Conservation (phyloP, 2,113 vertebrate genomes). For the Pithys albifrons region DNA sequence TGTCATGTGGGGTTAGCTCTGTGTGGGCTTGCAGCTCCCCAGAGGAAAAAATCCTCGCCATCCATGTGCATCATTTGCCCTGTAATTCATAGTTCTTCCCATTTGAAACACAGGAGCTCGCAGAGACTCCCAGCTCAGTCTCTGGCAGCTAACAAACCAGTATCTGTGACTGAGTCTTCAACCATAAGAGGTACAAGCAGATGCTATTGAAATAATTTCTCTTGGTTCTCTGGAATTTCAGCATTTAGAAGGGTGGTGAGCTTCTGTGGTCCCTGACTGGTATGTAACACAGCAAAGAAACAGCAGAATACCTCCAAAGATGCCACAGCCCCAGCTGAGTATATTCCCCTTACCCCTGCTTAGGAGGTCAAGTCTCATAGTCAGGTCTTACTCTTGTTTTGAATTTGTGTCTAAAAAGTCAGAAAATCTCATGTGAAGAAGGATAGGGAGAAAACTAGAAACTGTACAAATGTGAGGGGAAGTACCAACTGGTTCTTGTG, state of each 20-base stretch:
- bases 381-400: not conserved
- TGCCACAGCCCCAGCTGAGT: not conserved
- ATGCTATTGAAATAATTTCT: not conserved
- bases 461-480: not conserved
- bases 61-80: not conserved
- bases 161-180: not conserved
- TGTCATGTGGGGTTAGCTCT: not conserved
- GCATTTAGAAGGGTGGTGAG: not conserved
- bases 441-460: slow-evolving; percentile 25
- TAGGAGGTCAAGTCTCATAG: not conserved
- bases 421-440: slow-evolving; percentile 4
- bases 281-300: not conserved
- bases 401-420: not conserved
- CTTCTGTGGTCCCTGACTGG: not conserved
- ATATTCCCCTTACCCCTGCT: not conserved
- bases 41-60: not conserved
- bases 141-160: not conserved
- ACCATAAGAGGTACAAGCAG: not conserved
- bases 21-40: not conserved
- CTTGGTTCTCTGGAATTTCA: not conserved
- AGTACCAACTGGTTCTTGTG: slow-evolving; percentile 13
- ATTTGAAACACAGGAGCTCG: not conserved
- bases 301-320: not conserved
- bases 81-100: not conserved
- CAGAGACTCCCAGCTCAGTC: not conserved